These are phyloP conservation scores for Clangula hyemalis DNA, from an alignment of 2,797 vertebrate genomes.

Conservation along the genomic window DNA sequence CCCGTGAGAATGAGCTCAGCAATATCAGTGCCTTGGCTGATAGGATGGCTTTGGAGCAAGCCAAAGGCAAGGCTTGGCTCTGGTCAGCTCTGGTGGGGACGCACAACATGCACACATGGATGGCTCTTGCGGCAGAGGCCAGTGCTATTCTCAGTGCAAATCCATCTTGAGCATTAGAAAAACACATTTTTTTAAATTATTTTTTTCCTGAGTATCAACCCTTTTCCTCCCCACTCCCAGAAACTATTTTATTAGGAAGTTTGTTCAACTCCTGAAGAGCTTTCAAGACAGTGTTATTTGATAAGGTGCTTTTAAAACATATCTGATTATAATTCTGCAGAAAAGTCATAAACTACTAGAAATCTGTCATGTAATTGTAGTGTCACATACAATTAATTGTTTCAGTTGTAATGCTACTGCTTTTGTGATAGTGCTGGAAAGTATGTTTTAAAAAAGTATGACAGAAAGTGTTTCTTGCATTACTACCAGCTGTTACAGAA, in stretches of 20 bases:
- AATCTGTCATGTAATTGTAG: neutral
- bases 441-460: neutral
- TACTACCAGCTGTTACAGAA: neutral
- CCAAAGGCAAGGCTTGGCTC: neutral
- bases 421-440: neutral
- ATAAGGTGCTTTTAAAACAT: neutral
- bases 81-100: neutral
- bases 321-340: neutral
- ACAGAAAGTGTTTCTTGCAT: neutral
- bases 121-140: neutral
- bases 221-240: neutral
- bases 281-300: neutral
- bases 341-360: neutral
- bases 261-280: neutral
- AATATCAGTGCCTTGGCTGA: neutral
- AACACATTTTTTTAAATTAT: rapidly evolving
- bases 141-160: neutral
- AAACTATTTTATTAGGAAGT: neutral
- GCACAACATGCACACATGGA: neutral
- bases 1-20: neutral
- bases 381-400: neutral
- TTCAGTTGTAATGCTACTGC: neutral
- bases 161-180: rapidly evolving
- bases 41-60: neutral
- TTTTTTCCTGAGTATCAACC: neutral